Percentiles rank a stretch among this genome's conserved stretches.
phyloP scores from a whole-genome alignment of 2,888 invertebrate genomes.

The Abscondita cerata region DNA sequence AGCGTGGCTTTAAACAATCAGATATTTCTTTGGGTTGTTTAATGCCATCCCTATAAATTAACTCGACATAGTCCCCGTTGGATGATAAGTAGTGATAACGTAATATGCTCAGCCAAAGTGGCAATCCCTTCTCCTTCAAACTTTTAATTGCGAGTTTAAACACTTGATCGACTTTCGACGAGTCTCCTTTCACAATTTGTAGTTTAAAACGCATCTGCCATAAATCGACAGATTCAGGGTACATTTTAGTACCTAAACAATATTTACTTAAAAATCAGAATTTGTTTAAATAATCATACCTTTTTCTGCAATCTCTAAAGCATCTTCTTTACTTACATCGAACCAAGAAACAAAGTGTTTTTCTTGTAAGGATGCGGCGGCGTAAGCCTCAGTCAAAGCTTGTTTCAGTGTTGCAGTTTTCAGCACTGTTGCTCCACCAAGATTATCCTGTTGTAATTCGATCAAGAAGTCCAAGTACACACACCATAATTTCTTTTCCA shows the following conservation, averaged over 20 bases:
- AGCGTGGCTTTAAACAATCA: constrained; percentile 65
- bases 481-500: constrained; percentile 42
- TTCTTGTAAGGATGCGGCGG: constrained; percentile 45
- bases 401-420: constrained; percentile 61
- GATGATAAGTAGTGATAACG: constrained; percentile 53
- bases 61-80: constrained; percentile 53
- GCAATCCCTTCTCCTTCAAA: constrained; percentile 56
- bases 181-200: constrained; percentile 58
- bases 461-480: constrained; percentile 64
- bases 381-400: constrained; percentile 55
- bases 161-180: constrained; percentile 49
- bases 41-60: constrained; percentile 58
- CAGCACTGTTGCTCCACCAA: constrained; percentile 58
- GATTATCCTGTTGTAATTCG: constrained; percentile 61
- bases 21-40: constrained; percentile 62
- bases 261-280: background rate
- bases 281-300: constrained; percentile 12
- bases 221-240: constrained; percentile 59
- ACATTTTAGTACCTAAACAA: constrained; percentile 56
- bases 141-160: constrained; percentile 52
- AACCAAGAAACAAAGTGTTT: constrained; percentile 51
- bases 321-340: constrained; percentile 45
- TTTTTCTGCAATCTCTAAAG: constrained; percentile 42
- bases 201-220: constrained; percentile 63
- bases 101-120: constrained; percentile 59